These are phyloP conservation scores for Glossophaga mutica DNA, from an alignment of 2,797 vertebrate genomes.

Conservation along the genomic window DNA sequence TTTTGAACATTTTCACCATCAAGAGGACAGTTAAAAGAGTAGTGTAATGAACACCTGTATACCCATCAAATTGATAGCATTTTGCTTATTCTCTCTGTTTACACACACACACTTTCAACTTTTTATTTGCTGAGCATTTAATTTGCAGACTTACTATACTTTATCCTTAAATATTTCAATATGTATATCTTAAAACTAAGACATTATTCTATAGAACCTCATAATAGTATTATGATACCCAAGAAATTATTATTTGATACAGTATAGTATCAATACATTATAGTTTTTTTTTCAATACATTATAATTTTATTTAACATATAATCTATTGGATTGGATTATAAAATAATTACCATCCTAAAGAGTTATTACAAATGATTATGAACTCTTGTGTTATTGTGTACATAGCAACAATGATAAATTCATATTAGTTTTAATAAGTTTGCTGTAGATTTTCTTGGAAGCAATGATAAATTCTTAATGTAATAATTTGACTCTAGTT, in stretches of 20 bases:
- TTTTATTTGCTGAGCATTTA: background rate
- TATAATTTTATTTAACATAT: background rate
- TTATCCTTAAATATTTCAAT: background rate
- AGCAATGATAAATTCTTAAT: constrained; percentile 13
- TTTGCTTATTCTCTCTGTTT: background rate
- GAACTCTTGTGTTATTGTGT: background rate
- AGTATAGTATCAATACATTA: background rate
- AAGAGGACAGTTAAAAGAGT: background rate
- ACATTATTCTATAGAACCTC: background rate
- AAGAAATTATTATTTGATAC: constrained; percentile 2
- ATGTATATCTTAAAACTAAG: background rate
- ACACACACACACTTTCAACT: background rate
- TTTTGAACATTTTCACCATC: background rate
- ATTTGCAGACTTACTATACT: background rate
- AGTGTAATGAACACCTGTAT: background rate
- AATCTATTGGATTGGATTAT: background rate
- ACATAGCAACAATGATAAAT: background rate
- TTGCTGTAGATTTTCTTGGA: constrained; percentile 1
- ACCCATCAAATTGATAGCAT: background rate
- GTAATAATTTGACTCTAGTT: background rate
- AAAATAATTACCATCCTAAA: background rate
- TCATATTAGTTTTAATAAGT: background rate
- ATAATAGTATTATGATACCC: background rate
- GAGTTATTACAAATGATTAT: constrained; percentile 17
- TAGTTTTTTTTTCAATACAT: background rate